Evolutionary conservation across 2,797 vertebrate genomes (phyloP), one percentile per base, ranked within the genome.

Genomic region (Platalea minor): DNA sequence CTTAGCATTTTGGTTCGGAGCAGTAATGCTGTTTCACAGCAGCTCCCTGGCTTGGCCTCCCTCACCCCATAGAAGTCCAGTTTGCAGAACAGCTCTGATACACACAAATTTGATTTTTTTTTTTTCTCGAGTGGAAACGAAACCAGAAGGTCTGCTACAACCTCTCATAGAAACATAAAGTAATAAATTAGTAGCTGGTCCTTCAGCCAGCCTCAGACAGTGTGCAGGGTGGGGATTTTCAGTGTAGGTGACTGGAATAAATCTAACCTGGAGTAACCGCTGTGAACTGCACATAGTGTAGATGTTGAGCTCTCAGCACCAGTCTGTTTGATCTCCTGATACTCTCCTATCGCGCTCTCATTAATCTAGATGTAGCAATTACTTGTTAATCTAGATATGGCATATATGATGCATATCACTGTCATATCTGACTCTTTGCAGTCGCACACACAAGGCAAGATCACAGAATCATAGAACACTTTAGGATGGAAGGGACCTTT

Each of bases 351-450:
- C 80, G 64, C 81, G 91, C 41, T 43, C 75, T 84, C 75, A 73
- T 76, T 92, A 92, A 93, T 90, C 79, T 91, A 28, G 87, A 46
- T 89, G 83, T 91, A 83, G 33, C 87, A 95, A 94, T 91, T 89
- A 88, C 35, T 46, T 60, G 50, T 91, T 92, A 51, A 81, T 86
- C 57, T 57, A 95, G 91, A 95, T 95, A 91, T 10, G 57, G 41
- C 33, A 72, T 45, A 11, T 15, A 26, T 0, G 54, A 91, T 94
- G 64, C 33, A 10, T 93, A 94, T 95, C 92, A 26, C 37, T 54
- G 18, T 11, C 26, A 3, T 54, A 91, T 92, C 89, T 73, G 73
- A 46, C 85, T 89, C 46, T 57, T 72, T 51, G 57, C 45, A 94
- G 68, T 82, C 9, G 2, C 21, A 35, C 67, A 63, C 60, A 68